Percentiles rank a stretch among this genome's conserved stretches.
Evolutionary conservation across 2,113 vertebrate genomes (phyloP).

Genomic region (Epinephelus moara): DNA sequence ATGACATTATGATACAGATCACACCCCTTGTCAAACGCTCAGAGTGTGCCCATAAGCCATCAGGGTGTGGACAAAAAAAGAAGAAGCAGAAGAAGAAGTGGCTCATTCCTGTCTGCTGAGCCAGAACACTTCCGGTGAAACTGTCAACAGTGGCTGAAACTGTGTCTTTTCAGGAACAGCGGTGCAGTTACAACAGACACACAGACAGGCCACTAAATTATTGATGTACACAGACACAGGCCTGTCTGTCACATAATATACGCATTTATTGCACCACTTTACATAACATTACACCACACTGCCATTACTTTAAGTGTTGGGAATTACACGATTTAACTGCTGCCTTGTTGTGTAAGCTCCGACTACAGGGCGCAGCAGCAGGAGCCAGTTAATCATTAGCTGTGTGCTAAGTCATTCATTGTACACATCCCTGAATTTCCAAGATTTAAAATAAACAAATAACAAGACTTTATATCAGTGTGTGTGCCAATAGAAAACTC

Average conservation of each 20-base stretch:
- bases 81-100: background rate
- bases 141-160: conserved; percentile 46
- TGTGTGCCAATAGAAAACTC: background rate
- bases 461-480: background rate
- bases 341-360: background rate
- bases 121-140: conserved; percentile 60
- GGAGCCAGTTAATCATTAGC: conserved; percentile 39
- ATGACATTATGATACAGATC: background rate
- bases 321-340: background rate
- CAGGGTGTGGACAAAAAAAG: conserved; percentile 14
- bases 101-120: conserved; percentile 44
- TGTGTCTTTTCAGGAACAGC: background rate
- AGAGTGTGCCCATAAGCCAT: conserved; percentile 3
- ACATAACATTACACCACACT: background rate
- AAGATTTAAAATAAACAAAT: background rate
- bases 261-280: background rate
- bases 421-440: background rate
- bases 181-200: background rate
- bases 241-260: background rate
- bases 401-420: conserved; percentile 2
- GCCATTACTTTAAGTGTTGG: background rate
- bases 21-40: background rate
- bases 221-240: background rate
- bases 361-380: background rate
- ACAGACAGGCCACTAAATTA: rapidly evolving